Evolutionary conservation across 1,140 invertebrate species (phyloP).

Genomic region (Leptonema lineaticorne): DNA sequence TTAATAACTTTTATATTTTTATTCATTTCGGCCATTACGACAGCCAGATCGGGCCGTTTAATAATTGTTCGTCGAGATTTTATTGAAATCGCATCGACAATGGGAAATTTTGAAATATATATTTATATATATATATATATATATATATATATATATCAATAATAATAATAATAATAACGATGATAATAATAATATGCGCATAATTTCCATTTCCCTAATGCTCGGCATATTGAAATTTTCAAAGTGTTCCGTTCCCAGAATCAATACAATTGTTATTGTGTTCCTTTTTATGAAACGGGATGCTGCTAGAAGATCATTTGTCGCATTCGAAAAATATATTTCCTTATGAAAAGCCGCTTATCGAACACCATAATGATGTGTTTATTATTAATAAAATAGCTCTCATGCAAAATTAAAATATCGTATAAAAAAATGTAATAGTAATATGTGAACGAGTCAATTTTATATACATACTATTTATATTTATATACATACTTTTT

Average conservation of each 20-base stretch:
- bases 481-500: too few species aligned
- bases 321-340: conserved; percentile 8
- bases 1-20: conserved; percentile 2
- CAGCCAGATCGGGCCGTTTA: background rate
- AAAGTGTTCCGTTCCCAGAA: conserved; percentile 11
- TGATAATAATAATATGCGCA: background rate
- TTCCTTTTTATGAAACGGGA: conserved; percentile 9
- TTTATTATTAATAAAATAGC: conserved; percentile 12
- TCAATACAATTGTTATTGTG: conserved; percentile 4
- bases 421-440: too few species aligned
- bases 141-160: too few species aligned
- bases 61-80: background rate
- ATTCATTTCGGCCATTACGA: background rate
- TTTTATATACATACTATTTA: too few species aligned
- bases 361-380: background rate
- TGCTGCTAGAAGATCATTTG: conserved; percentile 2
- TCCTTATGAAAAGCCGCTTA: conserved; percentile 7
- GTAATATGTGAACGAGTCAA: too few species aligned
- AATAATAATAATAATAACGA: too few species aligned
- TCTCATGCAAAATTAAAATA: too few species aligned
- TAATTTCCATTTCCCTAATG: conserved; percentile 1
- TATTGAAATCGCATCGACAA: background rate
- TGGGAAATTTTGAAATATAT: background rate
- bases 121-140: too few species aligned
- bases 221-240: background rate